Evolutionary conservation across 2,888 invertebrate genomes (phyloP).

Genomic region (Rhagonycha fulva): DNA sequence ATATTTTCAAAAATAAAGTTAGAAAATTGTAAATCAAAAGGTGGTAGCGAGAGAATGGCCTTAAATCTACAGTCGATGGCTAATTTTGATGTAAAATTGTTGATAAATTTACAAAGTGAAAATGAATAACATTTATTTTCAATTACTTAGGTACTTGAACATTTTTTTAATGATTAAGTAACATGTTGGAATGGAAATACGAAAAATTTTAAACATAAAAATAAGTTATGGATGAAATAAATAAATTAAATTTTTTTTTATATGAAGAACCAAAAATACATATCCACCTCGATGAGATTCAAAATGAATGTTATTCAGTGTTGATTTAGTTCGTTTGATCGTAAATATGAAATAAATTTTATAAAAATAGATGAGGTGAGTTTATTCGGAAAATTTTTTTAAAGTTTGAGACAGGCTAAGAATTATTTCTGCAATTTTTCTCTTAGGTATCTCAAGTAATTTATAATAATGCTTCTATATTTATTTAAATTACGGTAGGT

Average conservation of each 20-base stretch:
- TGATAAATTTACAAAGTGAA: too few species aligned
- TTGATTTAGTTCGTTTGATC: not conserved
- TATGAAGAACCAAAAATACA: not conserved
- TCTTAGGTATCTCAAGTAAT: not conserved
- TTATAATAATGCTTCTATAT: not conserved
- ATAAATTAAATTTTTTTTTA: not conserved
- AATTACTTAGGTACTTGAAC: not conserved
- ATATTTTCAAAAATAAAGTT: too few species aligned
- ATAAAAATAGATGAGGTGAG: not conserved
- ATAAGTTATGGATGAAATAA: not conserved
- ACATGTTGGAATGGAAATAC: not conserved
- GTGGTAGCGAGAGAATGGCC: too few species aligned
- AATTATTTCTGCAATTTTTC: not conserved
- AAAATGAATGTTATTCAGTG: not conserved
- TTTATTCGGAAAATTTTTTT: not conserved
- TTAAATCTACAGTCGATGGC: too few species aligned
- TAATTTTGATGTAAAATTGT: too few species aligned
- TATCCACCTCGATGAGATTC: not conserved
- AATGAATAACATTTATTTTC: too few species aligned
- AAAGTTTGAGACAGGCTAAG: too few species aligned
- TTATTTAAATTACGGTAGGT: not conserved
- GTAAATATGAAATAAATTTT: not conserved
- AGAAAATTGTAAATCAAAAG: too few species aligned
- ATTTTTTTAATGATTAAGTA: not conserved
- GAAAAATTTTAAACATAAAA: not conserved